Evolutionary conservation across 2,888 invertebrate genomes (phyloP), one percentile per base, ranked within the genome.

Genomic region (Magallana nippona): DNA sequence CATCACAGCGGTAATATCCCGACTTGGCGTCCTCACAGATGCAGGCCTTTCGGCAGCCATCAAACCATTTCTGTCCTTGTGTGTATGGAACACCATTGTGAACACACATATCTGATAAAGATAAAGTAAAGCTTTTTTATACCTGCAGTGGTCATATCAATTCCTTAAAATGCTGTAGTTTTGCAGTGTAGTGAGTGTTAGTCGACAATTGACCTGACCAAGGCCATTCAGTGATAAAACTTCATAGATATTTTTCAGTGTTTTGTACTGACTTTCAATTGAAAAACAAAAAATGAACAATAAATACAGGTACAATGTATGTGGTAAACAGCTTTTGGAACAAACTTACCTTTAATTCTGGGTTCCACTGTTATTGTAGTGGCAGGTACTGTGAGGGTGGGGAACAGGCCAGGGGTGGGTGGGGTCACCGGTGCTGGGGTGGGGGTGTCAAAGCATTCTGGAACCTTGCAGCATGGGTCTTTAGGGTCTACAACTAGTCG

Each of bases 41-140:
- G 82, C 91, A 91, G 71, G 87, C 84, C 84, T 87, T 86, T 81
- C 86, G 86, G 84, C 91, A 91, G 71, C 89, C 90, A 83, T 87
- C 87, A 78, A 90, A 90, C 89, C 89, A 91, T 60, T 87, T 88
- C 87, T 91, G 91, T 11, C 91, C 90, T 27, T 90, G 89, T 5
- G 88, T 88, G 84, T 91, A 91, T 1, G 87, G 84, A 79, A 87
- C 79, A 57, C 90, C 90, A 78, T 88, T 89, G 87, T 88, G 89
- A 60, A 90, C 88, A 85, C 91, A 91, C 10, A 83, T 89, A 55
- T 88, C 89, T 88, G 89, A 15, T 81, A 84, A 63, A 27, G 19
- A 19, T 1, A 63, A 11, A 44, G n/a, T 10, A 22, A 19, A 11
- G 1, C 17, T 32, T n/a, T n/a, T 32, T 55, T 44, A 32, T 13